Base-by-base conservation (phyloP, 1,140 invertebrate species). In the Aphis craccivora region DNA sequence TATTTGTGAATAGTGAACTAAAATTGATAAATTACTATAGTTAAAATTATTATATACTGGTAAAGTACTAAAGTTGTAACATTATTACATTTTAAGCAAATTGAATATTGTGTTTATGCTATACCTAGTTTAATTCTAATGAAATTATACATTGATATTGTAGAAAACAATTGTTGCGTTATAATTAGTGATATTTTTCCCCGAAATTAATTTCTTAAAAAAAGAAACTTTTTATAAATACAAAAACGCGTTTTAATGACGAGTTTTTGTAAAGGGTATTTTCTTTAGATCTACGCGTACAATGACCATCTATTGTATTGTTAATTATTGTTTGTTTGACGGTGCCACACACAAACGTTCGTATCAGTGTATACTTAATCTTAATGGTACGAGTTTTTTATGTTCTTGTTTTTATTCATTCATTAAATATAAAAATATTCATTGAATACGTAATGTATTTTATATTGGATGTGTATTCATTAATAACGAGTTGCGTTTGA, bases 281-380 rank as follows among this genome's bases (percentile, higher is more conserved):
- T 88, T 88, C 86, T 88, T 48, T 88, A 45, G 40, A 87, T 87
- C 84, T 45, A 48, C 14, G 43, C n/a, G 45, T 35, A 88, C 30
- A 88, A 88, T 88, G 45, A 11, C 25, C 23, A 45, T 87, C 84
- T 87, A 45, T 87, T 45, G 84, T 87, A 30, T 48, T 87, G 43
- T 87, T 45, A 87, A 87, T 87, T 87, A 87, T 87, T 87, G 84
- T 87, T 87, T 45, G 84, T 87, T 45, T 45, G 84, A 87, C 23
- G 83, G 60, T 43, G 22, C 83, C 37, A 43, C 37, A 84, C 83
- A 40, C 25, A 48, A 87, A 87, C 43, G 30, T 48, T 87, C 84
- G 43, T 87, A 37, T 40, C 84, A 45, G n/a, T 45, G 84, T 45
- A 45, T 45, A 84, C n/a, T 37, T 83, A 83, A 83, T 37, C 83